Evolutionary conservation across 2,888 invertebrate species (phyloP).

Genomic region (Tillus elongatus): DNA sequence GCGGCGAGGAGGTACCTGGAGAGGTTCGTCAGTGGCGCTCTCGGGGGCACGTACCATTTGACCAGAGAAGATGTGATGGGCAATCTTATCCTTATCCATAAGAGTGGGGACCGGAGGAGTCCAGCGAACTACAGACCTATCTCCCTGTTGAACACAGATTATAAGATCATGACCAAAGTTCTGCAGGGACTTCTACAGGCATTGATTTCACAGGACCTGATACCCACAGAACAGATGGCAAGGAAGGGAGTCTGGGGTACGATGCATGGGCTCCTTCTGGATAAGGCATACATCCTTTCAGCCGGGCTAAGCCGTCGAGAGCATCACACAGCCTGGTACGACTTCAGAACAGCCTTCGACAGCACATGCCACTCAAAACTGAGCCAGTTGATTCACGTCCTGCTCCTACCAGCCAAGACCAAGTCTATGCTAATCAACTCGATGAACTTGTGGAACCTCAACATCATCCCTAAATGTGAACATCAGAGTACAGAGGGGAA

Average conservation of each 20-base stretch:
- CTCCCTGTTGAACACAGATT: constrained; percentile 19
- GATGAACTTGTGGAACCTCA: neutral
- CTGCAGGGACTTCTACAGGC: constrained; percentile 1
- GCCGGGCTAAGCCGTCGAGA: neutral
- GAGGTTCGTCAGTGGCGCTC: neutral
- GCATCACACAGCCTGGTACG: neutral
- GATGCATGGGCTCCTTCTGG: neutral
- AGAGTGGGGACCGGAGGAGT: constrained; percentile 19
- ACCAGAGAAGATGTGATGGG: constrained; percentile 16
- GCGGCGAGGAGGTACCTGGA: constrained; percentile 10
- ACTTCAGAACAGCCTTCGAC: neutral
- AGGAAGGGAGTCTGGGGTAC: neutral
- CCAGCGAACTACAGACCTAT: constrained; percentile 23
- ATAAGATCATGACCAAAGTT: constrained; percentile 21
- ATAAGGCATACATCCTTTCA: too few relatives aligned
- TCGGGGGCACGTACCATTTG: neutral
- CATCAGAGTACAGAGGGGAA: neutral
- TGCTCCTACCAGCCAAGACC: neutral
- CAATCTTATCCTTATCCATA: constrained; percentile 19
- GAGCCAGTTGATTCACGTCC: neutral
- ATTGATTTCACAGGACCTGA: too few relatives aligned
- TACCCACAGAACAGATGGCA: constrained; percentile 10
- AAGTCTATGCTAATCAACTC: neutral
- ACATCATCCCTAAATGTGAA: too few relatives aligned
- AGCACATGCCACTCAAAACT: neutral